phyloP scores from a whole-genome alignment of 2,888 invertebrate species.

The Atethmia centrago region DNA sequence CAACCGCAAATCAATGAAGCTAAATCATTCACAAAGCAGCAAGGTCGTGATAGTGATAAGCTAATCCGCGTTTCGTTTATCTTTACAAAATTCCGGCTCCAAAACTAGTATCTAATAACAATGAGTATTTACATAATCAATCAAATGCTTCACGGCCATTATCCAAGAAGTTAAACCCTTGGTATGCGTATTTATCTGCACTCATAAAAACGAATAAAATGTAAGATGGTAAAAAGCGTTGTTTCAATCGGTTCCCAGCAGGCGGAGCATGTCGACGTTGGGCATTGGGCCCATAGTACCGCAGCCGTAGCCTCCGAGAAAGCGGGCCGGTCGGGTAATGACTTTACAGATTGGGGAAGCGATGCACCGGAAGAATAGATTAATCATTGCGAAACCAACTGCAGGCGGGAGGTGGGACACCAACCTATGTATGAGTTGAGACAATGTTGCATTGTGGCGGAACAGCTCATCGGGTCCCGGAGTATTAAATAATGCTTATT shows the following conservation, averaged over 20 bases:
- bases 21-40: slow-evolving; percentile 45
- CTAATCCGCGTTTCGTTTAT: slow-evolving; percentile 49
- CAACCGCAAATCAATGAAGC: slow-evolving; percentile 28
- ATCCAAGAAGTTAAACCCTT: neutral
- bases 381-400: no score
- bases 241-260: slow-evolving; percentile 59
- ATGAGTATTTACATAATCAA: slow-evolving; percentile 47
- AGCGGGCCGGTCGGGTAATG: slow-evolving; percentile 45
- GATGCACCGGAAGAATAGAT: slow-evolving; percentile 20
- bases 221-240: slow-evolving; percentile 32
- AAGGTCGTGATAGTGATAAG: slow-evolving; percentile 63
- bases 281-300: slow-evolving; percentile 18
- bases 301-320: slow-evolving; percentile 61
- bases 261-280: slow-evolving; percentile 65
- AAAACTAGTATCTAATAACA: slow-evolving; percentile 45
- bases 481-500: slow-evolving; percentile 6
- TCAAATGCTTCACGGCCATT: slow-evolving; percentile 30
- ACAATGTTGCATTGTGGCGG: neutral
- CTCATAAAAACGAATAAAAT: neutral
- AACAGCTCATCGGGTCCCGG: no score
- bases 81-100: slow-evolving; percentile 55
- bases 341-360: slow-evolving; percentile 35
- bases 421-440: neutral
- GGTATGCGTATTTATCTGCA: neutral
- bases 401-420: neutral